phyloP scores from a whole-genome alignment of 1,140 invertebrate species.

The fruit fly (Drosophila melanogaster) region Release_6_plus_ISO1_MT NT_033779.5:21210001-21210500 shows the following conservation, averaged over 20 bases:
- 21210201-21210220: constrained; percentile 93
- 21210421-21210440: constrained; percentile 97
- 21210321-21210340: constrained; percentile 86
- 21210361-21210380: constrained; percentile 91
- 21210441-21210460: constrained; percentile 97
- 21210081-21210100: no score
- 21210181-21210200: constrained; percentile 98
- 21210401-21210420: constrained; percentile 90
- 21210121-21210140: constrained; percentile 92
- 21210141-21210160: constrained; percentile 99
- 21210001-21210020: constrained; percentile 92
- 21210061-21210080: not conserved
- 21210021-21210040: constrained; percentile 92
- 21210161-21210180: constrained; percentile 98
- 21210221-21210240: constrained; percentile 94
- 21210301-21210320: constrained; percentile 88
- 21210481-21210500: constrained; percentile 97
- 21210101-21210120: constrained; percentile 91
- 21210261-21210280: constrained; percentile 93
- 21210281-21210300: constrained; percentile 90
- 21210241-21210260: constrained; percentile 95
- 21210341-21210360: constrained; percentile 90
- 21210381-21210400: constrained; percentile 91
- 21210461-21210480: constrained; percentile 94
- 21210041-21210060: constrained; percentile 89